phyloP scores from a whole-genome alignment of 2,797 vertebrate genomes.

The Chelonia mydas region DNA sequence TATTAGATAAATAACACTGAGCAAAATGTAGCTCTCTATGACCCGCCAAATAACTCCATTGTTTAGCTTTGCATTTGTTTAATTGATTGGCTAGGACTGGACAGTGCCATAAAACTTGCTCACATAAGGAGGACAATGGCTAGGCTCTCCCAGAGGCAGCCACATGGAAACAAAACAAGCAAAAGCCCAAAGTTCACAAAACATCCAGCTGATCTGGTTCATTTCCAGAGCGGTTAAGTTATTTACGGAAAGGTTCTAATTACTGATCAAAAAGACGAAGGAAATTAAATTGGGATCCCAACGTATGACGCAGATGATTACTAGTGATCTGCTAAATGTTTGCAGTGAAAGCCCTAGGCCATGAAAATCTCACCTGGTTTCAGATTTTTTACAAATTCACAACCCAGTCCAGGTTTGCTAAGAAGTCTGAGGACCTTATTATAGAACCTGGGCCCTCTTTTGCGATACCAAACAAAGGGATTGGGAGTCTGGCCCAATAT shows the following conservation, averaged over 20 bases:
- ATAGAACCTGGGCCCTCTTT: not conserved
- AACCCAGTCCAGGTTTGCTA: not conserved
- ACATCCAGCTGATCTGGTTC: not conserved
- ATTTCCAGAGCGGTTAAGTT: too few relatives aligned
- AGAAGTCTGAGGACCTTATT: not conserved
- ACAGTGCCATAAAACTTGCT: not conserved
- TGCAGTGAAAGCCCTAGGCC: not conserved
- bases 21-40: not conserved
- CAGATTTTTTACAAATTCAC: not conserved
- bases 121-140: not conserved
- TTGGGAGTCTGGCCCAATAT: not conserved
- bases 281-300: not conserved
- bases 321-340: not conserved
- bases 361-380: not conserved
- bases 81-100: fast-evolving
- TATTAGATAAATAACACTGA: not conserved
- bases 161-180: not conserved
- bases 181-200: not conserved
- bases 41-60: not conserved
- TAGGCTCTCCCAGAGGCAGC: not conserved
- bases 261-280: not conserved
- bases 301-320: not conserved
- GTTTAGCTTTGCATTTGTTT: not conserved
- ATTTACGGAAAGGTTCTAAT: not conserved
- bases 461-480: not conserved